Conservation (phyloP, 2,797 vertebrate genomes). For the Poecilia gillii region DNA sequence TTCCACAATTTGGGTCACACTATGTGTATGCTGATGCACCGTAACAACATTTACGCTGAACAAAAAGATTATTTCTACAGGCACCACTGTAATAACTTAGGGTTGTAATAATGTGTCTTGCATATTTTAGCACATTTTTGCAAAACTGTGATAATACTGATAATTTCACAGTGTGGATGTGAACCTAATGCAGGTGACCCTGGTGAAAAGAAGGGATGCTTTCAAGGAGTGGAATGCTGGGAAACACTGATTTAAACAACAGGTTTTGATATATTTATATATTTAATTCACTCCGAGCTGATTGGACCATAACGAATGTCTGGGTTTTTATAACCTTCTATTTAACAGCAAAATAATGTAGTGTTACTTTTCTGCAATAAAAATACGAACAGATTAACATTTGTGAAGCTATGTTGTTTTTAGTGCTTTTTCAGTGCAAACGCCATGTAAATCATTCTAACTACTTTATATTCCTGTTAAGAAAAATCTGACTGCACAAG, state of each 20-base stretch:
- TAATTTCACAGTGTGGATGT: background rate
- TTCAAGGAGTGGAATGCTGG: background rate
- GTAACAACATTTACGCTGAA: background rate
- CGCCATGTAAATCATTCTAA: background rate
- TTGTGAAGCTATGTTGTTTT: background rate
- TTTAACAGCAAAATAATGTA: background rate
- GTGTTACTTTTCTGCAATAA: background rate
- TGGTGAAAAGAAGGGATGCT: background rate
- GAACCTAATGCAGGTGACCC: background rate
- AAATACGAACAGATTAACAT: background rate
- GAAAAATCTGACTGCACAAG: background rate
- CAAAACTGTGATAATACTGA: constrained; percentile 2
- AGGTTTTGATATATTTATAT: background rate
- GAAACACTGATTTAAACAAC: background rate
- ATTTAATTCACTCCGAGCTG: background rate
- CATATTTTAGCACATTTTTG: constrained; percentile 2
- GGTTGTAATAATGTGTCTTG: constrained; percentile 4
- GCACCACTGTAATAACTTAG: background rate
- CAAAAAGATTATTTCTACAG: background rate
- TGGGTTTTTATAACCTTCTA: background rate
- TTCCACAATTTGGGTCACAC: background rate
- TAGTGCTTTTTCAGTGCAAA: background rate
- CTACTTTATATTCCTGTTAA: background rate
- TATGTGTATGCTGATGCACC: background rate
- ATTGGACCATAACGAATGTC: background rate